A percentile compares a stretch with the other conserved stretches of the same genome.
These are phyloP conservation scores for Smutsia temminckii DNA, from an alignment of 2,797 vertebrate species.

Conservation along the genomic window DNA sequence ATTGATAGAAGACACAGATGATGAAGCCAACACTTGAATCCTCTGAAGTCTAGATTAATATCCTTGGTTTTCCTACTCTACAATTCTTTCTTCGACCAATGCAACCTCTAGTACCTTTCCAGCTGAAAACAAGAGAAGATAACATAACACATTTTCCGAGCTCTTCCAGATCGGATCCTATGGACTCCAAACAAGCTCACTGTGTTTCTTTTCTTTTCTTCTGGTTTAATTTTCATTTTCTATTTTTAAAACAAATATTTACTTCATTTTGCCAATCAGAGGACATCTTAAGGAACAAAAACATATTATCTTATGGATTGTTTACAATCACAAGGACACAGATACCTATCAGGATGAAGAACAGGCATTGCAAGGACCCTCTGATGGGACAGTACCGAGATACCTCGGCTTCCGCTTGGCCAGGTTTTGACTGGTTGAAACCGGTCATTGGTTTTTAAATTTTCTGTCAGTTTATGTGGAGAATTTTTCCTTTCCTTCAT, in stretches of 20 bases:
- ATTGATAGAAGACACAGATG: slow-evolving; percentile 97
- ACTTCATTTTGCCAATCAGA: slow-evolving; percentile 88
- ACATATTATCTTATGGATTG: slow-evolving; percentile 88
- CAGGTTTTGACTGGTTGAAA: slow-evolving; percentile 90
- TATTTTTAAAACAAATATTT: slow-evolving; percentile 87
- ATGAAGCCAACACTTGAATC: slow-evolving; percentile 96
- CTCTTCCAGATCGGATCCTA: slow-evolving; percentile 88
- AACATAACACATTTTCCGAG: slow-evolving; percentile 83
- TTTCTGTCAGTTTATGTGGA: slow-evolving; percentile 78
- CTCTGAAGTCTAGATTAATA: slow-evolving; percentile 77
- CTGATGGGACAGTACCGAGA: slow-evolving; percentile 82
- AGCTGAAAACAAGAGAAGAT: slow-evolving; percentile 86
- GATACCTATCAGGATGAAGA: slow-evolving; percentile 84
- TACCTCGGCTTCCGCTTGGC: slow-evolving; percentile 81
- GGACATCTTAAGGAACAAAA: slow-evolving; percentile 87
- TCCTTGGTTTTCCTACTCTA: slow-evolving; percentile 85
- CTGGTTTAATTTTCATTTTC: slow-evolving; percentile 88
- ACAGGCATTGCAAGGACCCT: slow-evolving; percentile 85
- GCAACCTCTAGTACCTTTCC: slow-evolving; percentile 86
- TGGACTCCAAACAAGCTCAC: slow-evolving; percentile 89
- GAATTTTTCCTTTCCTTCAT: slow-evolving; percentile 85
- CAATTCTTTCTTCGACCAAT: slow-evolving; percentile 83
- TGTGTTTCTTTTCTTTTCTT: slow-evolving; percentile 88
- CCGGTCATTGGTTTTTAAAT: slow-evolving; percentile 88
- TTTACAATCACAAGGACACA: slow-evolving; percentile 93